Evolutionary conservation across 2,113 vertebrate species (phyloP).

Genomic region (Craseonycteris thonglongyai): DNA sequence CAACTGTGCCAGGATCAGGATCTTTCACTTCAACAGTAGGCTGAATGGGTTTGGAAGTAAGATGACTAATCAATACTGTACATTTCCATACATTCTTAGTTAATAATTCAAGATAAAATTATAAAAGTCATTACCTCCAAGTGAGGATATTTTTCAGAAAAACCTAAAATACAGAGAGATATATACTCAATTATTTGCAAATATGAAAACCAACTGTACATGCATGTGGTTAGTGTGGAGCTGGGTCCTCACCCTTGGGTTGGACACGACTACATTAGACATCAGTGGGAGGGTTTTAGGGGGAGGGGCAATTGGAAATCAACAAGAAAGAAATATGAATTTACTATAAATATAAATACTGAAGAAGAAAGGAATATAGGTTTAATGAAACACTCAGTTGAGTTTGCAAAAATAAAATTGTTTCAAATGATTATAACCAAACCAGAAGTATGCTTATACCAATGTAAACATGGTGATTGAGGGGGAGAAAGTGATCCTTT

Average conservation of each 20-base stretch:
- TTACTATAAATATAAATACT: background rate
- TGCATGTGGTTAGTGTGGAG: slow-evolving; percentile 1
- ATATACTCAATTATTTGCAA: background rate
- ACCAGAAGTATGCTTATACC: background rate
- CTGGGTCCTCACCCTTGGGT: slow-evolving; percentile 1
- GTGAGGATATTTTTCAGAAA: slow-evolving; percentile 22
- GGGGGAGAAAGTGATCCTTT: slow-evolving; percentile 27
- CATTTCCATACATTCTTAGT: background rate
- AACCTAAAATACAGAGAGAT: slow-evolving; percentile 56
- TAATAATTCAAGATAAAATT: slow-evolving; percentile 36
- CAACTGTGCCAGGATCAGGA: slow-evolving; percentile 9
- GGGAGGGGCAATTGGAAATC: background rate
- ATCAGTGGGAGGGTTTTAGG: background rate
- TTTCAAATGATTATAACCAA: background rate
- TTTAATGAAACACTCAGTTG: slow-evolving; percentile 9
- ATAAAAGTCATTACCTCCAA: slow-evolving; percentile 59
- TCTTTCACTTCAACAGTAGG: slow-evolving; percentile 25
- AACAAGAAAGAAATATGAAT: background rate
- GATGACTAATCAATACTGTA: background rate
- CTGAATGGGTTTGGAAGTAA: slow-evolving; percentile 38
- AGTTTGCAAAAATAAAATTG: slow-evolving; percentile 35
- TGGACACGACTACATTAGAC: background rate
- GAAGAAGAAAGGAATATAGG: background rate
- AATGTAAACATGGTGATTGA: background rate
- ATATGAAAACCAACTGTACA: background rate